Evolutionary conservation across 2,888 invertebrate species (phyloP), one percentile per base, ranked within the genome.

Genomic region (Leptinotarsa haldemani): DNA sequence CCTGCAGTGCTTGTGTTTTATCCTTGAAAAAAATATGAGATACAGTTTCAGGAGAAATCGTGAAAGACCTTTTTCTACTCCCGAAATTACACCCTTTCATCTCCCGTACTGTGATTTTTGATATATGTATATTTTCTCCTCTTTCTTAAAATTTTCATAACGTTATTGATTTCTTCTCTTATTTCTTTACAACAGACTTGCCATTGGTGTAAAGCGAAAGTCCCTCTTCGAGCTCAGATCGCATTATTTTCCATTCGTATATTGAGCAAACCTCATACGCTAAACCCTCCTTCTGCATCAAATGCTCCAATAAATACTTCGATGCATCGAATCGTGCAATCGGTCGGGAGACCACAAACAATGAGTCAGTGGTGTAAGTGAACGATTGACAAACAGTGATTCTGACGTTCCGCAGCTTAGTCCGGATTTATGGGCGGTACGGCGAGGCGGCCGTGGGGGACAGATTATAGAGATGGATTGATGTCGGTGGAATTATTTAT

Each of bases 381-480:
- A 83, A 80, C 85, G 83, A 86, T 86, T 87, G 87, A 87, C 86
- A 85, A 85, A 86, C 86, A 87, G 81, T 86, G 87, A 86, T 86
- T 87, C 85, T 86, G 87, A 87, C 87, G 84, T 85, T 82, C 80
- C 80, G 85, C 84, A 71, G 83, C 81, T 81, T 81, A 83, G 85
- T 85, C 85, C 84, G 84, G 86, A 86, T 86, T 86, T 86, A 86
- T 86, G 82, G 84, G 84, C 79, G 85, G 85, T 82, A 81, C 69
- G 47, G 65, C 81, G 77, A 77, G 77, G 73, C 68, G 70, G 79
- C 84, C 82, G 79, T 82, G 80, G 84, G 86, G 85, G 85, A 85
- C 85, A 84, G 85, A 86, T 86, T 86, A 86, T 84, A 83, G 83
- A 84, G 85, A 86, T 84, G 83, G 86, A 86, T 85, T 82, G 85